Evolutionary conservation across 1,140 invertebrate species (phyloP).

Genomic region (Drosophila carrolli): DNA sequence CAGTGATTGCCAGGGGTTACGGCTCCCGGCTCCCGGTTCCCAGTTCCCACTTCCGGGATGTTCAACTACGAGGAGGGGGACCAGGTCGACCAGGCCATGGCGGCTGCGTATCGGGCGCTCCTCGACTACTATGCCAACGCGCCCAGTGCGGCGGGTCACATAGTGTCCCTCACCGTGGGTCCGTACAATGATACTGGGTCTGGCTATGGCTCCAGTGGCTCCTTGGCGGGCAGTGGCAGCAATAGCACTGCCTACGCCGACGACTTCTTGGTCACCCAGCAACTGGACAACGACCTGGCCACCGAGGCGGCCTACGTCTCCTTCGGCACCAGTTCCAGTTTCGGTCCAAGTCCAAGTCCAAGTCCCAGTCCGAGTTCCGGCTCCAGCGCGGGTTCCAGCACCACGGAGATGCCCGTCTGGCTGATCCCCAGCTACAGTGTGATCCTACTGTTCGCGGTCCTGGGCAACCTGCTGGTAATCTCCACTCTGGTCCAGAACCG

Average conservation of each 20-base stretch:
- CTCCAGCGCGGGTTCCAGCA: neutral
- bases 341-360: neutral
- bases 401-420: slow-evolving; percentile 74
- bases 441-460: slow-evolving; percentile 92
- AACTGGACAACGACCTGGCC: slow-evolving; percentile 1
- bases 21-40: neutral
- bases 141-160: slow-evolving; percentile 57
- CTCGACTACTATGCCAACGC: slow-evolving; percentile 65
- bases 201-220: neutral
- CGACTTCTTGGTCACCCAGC: slow-evolving; percentile 5
- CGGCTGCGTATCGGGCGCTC: slow-evolving; percentile 52
- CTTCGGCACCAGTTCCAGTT: neutral
- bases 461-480: slow-evolving; percentile 92
- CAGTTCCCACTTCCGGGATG: slow-evolving; percentile 5
- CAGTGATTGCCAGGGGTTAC: neutral
- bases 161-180: slow-evolving; percentile 52
- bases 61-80: slow-evolving; percentile 15
- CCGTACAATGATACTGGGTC: slow-evolving; percentile 33
- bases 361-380: slow-evolving; percentile 67
- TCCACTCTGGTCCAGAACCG: slow-evolving; percentile 92
- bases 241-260: neutral
- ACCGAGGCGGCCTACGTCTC: neutral
- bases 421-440: slow-evolving; percentile 89
- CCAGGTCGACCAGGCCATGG: slow-evolving; percentile 12
- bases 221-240: neutral